Evolutionary conservation across 2,888 invertebrate species (phyloP), one percentile per base, ranked within the genome.

Genomic region (Icerya purchasi): DNA sequence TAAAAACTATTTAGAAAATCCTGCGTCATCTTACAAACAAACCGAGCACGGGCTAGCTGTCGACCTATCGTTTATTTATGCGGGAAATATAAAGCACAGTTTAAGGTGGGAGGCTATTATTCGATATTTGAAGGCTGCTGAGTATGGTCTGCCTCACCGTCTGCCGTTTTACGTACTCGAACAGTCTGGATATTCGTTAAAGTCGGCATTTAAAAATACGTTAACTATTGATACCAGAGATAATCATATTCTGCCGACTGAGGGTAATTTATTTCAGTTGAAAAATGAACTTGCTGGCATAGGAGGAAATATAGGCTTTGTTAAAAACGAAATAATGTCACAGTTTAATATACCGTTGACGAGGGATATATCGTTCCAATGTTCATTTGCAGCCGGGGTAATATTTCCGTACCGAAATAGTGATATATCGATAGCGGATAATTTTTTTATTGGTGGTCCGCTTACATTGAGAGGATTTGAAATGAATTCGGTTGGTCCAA

Each of bases 231-330:
- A 93, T 72, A 78, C 78, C 61, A 78, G 93, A 62, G 89, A 93
- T 71, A 83, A 82, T 66, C 71, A 74, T 2, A 80, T 91, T 61
- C 86, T 93, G 71, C 92, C 93, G 2, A 79, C 78, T 5, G 72
- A 74, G 52, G 93, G 93, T 2, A 71, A 79, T 3, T 74, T 83
- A 64, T 71, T 87, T 3, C 83, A 83, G 73, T 58, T 85, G 62
- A 79, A 79, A 3, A 81, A 86, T 66, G 96, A 97, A 73, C 76
- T 87, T 67, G 90, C 93, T 23, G 82, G 92, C 0, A 70, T 93
- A 3, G 93, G 94, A 10, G 97, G 97, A 1, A 86, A 92, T 69
- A 81, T 92, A n/a, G 84, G 86, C 19, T 91, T 90, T 70, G 69
- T 90, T 24, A 88, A 88, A 73, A 86, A 85, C 65, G 90, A 90